Evolutionary conservation across 2,888 invertebrate genomes (phyloP), one percentile per base, ranked within the genome.

Genomic region (Heliconius ethilla): DNA sequence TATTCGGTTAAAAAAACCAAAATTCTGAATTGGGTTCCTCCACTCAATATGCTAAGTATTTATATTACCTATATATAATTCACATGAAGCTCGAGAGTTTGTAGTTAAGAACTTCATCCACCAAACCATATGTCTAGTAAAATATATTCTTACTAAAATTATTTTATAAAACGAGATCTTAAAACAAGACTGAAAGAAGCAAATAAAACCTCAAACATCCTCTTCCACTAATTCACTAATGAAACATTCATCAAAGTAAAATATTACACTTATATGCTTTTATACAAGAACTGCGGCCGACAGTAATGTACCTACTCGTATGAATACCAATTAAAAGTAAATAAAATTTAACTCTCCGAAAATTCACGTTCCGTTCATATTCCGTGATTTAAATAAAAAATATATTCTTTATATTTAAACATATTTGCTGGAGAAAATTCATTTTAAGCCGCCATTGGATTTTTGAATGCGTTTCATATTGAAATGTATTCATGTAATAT

Each of bases 321-420:
- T 73, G 62, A 73, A 62, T 63, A 63, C 62, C 45, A 76, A 65
- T 70, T 70, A 76, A 76, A 45, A 76, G 33, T 72, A 66, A 76
- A 65, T 76, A 37, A 40, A 73, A 10, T 66, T 67, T 37, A 67
- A 72, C 37, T 55, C 37, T 18, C 65, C 73, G 37, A n/a, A 73
- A 29, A 65, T 77, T 73, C 66, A 77, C 66, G 55, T 59, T 66
- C 29, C 55, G 66, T 45, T 55, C n/a, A 22, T 13, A 37, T 55
- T 59, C 6, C 25, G 55, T 37, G 37, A 66, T 73, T 59, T 59
- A 40, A 37, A 51, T 70, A 72, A 73, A 66, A 72, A 73, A 72
- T 3, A 73, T 27, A 59, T 63, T 67, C n/a, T 65, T 59, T 77
- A 67, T 40, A 33, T 40, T 27, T 27, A 33, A 70, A 65, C 63